A percentile compares a stretch with the other conserved stretches of the same genome.
Conservation (phyloP, 2,797 vertebrate species). For the Craterocephalus amniculus region DNA sequence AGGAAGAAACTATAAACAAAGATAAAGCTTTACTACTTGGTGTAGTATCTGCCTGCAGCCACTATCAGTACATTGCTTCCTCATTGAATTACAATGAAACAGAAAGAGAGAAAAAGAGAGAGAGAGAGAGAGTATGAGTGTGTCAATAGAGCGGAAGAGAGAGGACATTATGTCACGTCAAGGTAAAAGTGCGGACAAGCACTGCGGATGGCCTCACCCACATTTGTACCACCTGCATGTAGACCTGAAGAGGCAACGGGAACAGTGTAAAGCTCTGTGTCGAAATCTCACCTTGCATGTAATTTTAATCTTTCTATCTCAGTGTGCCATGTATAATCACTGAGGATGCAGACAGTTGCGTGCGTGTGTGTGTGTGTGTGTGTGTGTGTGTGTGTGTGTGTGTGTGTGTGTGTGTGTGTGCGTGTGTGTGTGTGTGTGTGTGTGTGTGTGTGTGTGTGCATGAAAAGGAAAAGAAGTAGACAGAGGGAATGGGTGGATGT, state of each 20-base stretch:
- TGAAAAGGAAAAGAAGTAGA: too few relatives aligned
- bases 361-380: slow-evolving; percentile 6
- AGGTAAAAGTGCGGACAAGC: slow-evolving; percentile 73
- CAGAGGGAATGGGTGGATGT: too few relatives aligned
- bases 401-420: slow-evolving; percentile 15
- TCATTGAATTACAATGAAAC: slow-evolving; percentile 73
- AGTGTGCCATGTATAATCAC: slow-evolving; percentile 61
- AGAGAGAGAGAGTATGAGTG: slow-evolving; percentile 26
- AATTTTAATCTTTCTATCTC: slow-evolving; percentile 68
- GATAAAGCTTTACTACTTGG: slow-evolving; percentile 58
- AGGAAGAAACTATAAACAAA: slow-evolving; percentile 61
- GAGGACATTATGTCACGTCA: slow-evolving; percentile 75
- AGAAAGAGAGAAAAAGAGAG: slow-evolving; percentile 33
- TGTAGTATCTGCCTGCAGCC: slow-evolving; percentile 63
- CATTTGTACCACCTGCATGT: slow-evolving; percentile 61
- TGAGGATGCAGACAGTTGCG: slow-evolving; percentile 44
- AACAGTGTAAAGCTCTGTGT: slow-evolving; percentile 46
- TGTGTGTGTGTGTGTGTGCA: too few relatives aligned
- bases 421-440: too few relatives aligned
- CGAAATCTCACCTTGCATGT: slow-evolving; percentile 66
- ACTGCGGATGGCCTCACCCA: slow-evolving; percentile 75
- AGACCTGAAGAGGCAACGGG: slow-evolving; percentile 44
- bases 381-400: slow-evolving; percentile 9
- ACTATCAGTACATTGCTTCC: slow-evolving; percentile 64
- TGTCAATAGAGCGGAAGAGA: slow-evolving; percentile 50